These are phyloP conservation scores for Zeugodacus cucurbitae DNA, from an alignment of 1,140 invertebrate species.

Conservation along the genomic window DNA sequence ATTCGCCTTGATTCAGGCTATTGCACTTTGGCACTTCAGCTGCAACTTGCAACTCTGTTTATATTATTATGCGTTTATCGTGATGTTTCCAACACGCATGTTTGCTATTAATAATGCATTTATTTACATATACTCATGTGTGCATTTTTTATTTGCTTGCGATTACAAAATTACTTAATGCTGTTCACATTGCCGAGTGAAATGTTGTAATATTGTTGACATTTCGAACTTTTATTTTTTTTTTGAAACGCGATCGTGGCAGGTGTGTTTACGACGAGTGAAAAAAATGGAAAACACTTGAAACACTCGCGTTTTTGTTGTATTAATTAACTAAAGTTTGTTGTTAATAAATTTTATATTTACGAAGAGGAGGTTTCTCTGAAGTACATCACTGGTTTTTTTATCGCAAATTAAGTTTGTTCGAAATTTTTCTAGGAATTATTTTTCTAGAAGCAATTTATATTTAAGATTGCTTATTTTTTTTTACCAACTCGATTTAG, in stretches of 20 bases:
- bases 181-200: not conserved
- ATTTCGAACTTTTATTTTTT: constrained; percentile 13
- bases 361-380: no score
- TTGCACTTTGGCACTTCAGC: constrained; percentile 61
- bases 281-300: not conserved
- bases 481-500: no score
- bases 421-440: no score
- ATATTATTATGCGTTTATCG: constrained; percentile 26
- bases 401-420: no score
- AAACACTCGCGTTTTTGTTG: no score
- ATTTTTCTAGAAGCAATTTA: no score
- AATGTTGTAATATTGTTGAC: constrained; percentile 21
- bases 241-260: not conserved
- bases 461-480: no score
- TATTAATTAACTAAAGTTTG: no score
- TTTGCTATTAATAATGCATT: constrained; percentile 11
- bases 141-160: not conserved
- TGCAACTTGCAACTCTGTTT: not conserved
- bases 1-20: constrained; percentile 61
- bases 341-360: no score
- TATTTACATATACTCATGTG: not conserved
- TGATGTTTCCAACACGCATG: not conserved
- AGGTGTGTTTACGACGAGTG: not conserved
- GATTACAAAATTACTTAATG: not conserved
- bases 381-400: no score